Evolutionary conservation across 2,888 invertebrate species (phyloP).

Genomic region (Chaetogeoica ovagalla): DNA sequence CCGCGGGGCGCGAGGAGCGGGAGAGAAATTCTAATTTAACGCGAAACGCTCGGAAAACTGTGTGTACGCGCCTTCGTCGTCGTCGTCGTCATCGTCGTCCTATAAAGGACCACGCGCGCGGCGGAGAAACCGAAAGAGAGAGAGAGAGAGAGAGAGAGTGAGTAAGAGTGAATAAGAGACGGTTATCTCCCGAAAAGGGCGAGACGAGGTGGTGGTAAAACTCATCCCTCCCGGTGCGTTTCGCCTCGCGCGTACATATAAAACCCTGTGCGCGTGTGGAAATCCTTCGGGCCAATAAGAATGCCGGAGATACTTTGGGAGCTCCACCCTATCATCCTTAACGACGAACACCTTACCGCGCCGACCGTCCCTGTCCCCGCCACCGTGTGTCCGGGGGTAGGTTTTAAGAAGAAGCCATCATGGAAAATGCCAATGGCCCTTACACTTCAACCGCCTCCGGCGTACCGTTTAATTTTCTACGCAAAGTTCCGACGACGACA

Average conservation of each 20-base stretch:
- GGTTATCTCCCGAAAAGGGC: too few relatives aligned
- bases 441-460: not conserved
- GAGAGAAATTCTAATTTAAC: slow-evolving; percentile 52
- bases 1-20: not conserved
- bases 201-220: not conserved
- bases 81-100: too few relatives aligned
- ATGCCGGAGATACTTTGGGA: slow-evolving; percentile 47
- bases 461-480: slow-evolving; percentile 45
- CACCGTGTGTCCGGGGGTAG: slow-evolving; percentile 17
- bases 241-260: not conserved
- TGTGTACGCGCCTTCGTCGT: not conserved
- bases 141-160: not conserved
- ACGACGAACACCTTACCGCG: slow-evolving; percentile 38
- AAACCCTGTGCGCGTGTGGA: not conserved
- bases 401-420: slow-evolving; percentile 53
- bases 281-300: slow-evolving; percentile 51
- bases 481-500: slow-evolving; percentile 46
- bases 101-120: too few relatives aligned
- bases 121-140: not conserved
- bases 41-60: slow-evolving; percentile 35
- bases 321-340: slow-evolving; percentile 39
- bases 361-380: not conserved
- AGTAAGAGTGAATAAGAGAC: too few relatives aligned
- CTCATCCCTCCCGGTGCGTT: slow-evolving; percentile 31
- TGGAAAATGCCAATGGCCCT: slow-evolving; percentile 35